Conservation (phyloP, 2,797 vertebrate genomes). For the Varecia variegata region DNA sequence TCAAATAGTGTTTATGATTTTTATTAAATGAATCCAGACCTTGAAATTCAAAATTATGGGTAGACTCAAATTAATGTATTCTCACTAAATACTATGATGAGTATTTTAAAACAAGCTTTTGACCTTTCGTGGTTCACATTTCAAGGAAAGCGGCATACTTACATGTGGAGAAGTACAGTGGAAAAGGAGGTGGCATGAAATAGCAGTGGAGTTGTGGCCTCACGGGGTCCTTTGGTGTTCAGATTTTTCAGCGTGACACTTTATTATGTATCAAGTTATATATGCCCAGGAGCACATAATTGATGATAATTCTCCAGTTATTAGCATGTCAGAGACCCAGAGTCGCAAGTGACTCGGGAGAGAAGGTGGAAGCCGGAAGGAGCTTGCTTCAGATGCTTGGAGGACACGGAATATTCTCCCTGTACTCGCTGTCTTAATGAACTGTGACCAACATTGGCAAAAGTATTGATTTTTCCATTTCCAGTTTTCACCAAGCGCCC, state of each 20-base stretch:
- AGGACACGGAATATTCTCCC: neutral
- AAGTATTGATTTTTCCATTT: constrained; percentile 33
- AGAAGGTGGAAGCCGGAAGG: neutral
- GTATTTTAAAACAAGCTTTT: neutral
- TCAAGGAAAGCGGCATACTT: neutral
- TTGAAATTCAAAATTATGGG: neutral
- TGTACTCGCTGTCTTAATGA: neutral
- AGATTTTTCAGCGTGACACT: neutral
- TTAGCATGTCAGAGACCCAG: neutral
- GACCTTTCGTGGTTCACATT: neutral
- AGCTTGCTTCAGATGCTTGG: neutral
- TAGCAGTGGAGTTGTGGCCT: rapidly evolving
- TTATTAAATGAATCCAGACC: neutral
- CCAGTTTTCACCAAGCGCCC: neutral
- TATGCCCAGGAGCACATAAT: neutral
- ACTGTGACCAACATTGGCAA: neutral
- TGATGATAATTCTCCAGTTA: neutral
- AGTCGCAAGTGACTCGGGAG: neutral
- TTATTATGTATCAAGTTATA: neutral
- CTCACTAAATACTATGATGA: neutral
- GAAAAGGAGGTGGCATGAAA: rapidly evolving
- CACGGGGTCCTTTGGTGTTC: too few relatives aligned
- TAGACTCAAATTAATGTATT: neutral
- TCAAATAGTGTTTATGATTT: neutral
- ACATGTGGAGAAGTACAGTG: too few relatives aligned